Base-by-base conservation (phyloP, 2,797 vertebrate genomes). In the Argya squamiceps region DNA sequence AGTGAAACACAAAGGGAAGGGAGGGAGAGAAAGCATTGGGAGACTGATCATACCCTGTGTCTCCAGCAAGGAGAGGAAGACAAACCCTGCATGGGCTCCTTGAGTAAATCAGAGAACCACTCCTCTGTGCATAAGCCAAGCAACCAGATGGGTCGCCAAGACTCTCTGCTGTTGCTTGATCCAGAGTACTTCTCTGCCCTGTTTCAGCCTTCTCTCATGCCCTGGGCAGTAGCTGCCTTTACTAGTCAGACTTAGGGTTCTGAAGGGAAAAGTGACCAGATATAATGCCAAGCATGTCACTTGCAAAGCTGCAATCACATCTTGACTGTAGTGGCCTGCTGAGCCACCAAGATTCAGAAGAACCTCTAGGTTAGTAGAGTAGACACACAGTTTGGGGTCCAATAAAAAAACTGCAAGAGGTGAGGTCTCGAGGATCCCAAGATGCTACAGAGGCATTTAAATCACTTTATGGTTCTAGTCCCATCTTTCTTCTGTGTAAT, bases 241-340 rank as follows among this genome's bases (percentile, higher is more conserved):
- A 17, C 21, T 68, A 4, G 49, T 59, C n/a, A 43, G 34, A 20
- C 16, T 37, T 41, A 44, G 12, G 9, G 8, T 9, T 69, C 77
- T 70, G 26, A 74, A 85, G 58, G 29, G 49, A 83, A 90, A 52
- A 11, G 14, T 58, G 55, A 18, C 4, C n/a, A 46, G 55, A 29
- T 75, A 19, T 30, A 53, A 71, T 15, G 12, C 36, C 70, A 62
- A 32, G 5, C 18, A 26, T 3, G 2, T 58, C 13, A 26, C 27
- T 86, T 78, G 68, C 39, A 69, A 1, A 24, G 26, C 15, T 78
- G 24, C 32, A 74, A 1, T 20, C 3, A 0, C 2, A 0, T 50
- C 18, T 58, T 62, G 62, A 23, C n/a, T 12, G n/a, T 21, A 65
- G n/a, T 5, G 49, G 30, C 36, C 32, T 67, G 14, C 29, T 63